Evolutionary conservation across 1,140 invertebrate species (phyloP), one percentile per base, ranked within the genome.

Genomic region (Cheumatopsyche charites): DNA sequence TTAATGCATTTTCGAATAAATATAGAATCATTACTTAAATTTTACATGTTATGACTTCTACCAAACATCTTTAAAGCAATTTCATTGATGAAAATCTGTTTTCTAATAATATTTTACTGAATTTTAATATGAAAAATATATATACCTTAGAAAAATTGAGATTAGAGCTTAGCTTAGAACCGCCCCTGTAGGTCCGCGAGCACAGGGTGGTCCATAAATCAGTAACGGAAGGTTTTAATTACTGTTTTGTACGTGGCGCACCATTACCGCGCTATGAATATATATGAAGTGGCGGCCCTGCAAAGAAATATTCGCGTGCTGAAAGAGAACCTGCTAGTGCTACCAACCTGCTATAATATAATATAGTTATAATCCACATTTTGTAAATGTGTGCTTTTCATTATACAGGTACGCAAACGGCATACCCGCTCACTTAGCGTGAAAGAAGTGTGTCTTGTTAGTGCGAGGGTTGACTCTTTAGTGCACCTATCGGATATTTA

Each of bases 141-240:
- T n/a, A n/a, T n/a, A n/a, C n/a, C n/a, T n/a, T n/a, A n/a, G n/a
- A 47, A 47, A 47, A 47, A 47, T 7, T 4, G 15, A 15, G 11
- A 26, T 58, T 58, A 23, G 9, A 23, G 42, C 45, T 23, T 11
- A 4, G 7, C 5, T 25, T 25, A 29, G 45, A 45, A 19, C 19
- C 11, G 26, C 19, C 36, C 63, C 66, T 55, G 47, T 4, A n/a
- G 1, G 9, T 7, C 17, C 12, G 23, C 17, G 15, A 42, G 25
- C n/a, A 67, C 66, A 65, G 61, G 45, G 68, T 25, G 49, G 61
- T 21, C 45, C 67, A 73, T 76, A 73, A 76, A 76, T 76, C 75
- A 76, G 75, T 69, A 76, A 76, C 72, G 75, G 75, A 73, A 76
- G 75, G 75, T 76, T 73, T 73, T 76, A 76, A 76, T 73, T 76